Evolutionary conservation across 2,797 vertebrate genomes (phyloP), one percentile per base, ranked within the genome.

Genomic region (Salmo trutta): DNA sequence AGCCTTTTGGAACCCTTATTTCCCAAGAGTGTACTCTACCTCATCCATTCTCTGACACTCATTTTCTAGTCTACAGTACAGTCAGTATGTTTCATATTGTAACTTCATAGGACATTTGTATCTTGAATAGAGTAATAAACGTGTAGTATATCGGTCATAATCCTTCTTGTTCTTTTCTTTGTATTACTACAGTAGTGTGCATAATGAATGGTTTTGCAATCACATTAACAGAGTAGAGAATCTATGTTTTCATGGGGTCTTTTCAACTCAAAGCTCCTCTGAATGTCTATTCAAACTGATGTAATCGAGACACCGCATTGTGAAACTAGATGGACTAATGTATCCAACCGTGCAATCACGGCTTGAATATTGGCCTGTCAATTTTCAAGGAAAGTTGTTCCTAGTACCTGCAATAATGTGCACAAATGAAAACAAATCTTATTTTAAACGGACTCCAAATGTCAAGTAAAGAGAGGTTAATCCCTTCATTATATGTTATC

Each of bases 271-370:
- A 15, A 5, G 1, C 56, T 75, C 17, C 70, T 54, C 52, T 68
- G 21, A 80, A 77, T 24, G 62, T 65, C n/a, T 27, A 59, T 74
- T 73, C 75, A 79, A 54, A 76, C 53, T 59, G 29, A n/a, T 66
- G 62, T 64, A 52, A 75, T 29, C 3, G 12, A 68, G 19, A 68
- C 15, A 21, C 15, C 14, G 12, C 7, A 59, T 21, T 10, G n/a
- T 29, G 29, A 27, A 6, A 71, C 65, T 74, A 79, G 77, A 83
- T 56, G 19, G 27, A 12, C 73, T 67, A 71, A 82, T 80, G 64
- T 83, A 67, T 81, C 71, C 41, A 69, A 53, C 65, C 62, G 8
- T 59, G 41, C 41, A 12, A 14, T 47, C 41, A 14, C 10, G 41
- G 41, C 41, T 14, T 12, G 41, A 56, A 56, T 56, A n/a, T 56